phyloP scores from a whole-genome alignment of 2,888 invertebrate species.

The Norana najaformis region DNA sequence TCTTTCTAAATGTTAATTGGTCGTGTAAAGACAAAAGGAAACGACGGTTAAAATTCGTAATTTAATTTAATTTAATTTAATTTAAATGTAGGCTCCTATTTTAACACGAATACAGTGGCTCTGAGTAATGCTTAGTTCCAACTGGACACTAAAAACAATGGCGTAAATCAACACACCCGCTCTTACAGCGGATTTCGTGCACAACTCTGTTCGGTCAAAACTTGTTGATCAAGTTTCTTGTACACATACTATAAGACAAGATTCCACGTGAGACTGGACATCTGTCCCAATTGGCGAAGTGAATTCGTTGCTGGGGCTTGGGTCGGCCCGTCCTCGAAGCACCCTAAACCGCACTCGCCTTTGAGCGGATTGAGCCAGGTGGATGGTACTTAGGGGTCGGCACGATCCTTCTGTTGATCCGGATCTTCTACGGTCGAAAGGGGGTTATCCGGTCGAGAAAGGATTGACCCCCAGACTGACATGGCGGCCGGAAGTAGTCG shows the following conservation, averaged over 20 bases:
- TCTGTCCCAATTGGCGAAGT: not conserved
- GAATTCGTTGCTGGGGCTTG: too few relatives aligned
- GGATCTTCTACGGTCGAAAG: not conserved
- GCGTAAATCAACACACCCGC: not conserved
- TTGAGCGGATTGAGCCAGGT: not conserved
- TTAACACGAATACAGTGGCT: too few relatives aligned
- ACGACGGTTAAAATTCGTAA: too few relatives aligned
- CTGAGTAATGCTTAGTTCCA: too few relatives aligned
- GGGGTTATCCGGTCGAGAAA: not conserved
- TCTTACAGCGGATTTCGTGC: not conserved
- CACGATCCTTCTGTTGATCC: slow-evolving; percentile 17
- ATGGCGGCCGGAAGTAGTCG: not conserved
- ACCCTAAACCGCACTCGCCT: not conserved
- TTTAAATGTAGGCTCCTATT: too few relatives aligned
- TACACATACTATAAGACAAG: not conserved
- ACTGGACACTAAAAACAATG: too few relatives aligned
- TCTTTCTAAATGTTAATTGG: too few relatives aligned
- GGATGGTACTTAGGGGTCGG: not conserved
- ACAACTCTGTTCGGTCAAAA: not conserved
- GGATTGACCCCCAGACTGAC: not conserved
- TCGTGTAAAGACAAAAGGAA: too few relatives aligned
- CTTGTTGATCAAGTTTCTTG: not conserved
- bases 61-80: too few relatives aligned
- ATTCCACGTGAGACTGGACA: not conserved
- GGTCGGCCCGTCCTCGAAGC: too few relatives aligned